These are phyloP conservation scores for Andrena camellia DNA, from an alignment of 2,888 invertebrate species.

Conservation along the genomic window DNA sequence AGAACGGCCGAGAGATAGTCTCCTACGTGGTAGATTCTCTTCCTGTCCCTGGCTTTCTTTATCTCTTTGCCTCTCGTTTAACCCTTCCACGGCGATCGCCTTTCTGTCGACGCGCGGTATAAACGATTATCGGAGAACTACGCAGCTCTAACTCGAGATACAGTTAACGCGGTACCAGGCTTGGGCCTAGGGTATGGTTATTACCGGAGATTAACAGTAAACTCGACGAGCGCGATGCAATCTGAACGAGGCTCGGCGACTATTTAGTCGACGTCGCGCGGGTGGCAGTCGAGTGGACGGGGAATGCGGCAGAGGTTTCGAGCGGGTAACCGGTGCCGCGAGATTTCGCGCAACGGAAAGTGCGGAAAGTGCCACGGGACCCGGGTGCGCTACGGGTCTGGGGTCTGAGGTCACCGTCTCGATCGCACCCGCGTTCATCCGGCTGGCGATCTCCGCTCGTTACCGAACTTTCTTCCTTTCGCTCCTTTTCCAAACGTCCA, in stretches of 20 bases:
- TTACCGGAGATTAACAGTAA: conserved; percentile 17
- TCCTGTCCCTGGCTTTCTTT: conserved; percentile 47
- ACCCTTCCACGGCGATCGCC: conserved; percentile 29
- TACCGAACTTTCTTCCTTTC: background rate
- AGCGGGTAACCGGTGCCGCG: conserved; percentile 47
- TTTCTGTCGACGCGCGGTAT: conserved; percentile 4
- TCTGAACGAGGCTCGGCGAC: conserved; percentile 14
- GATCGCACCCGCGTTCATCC: background rate
- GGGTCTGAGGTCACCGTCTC: too few relatives aligned
- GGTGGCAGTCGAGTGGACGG: conserved; percentile 23
- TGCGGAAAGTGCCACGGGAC: background rate
- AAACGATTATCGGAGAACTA: background rate
- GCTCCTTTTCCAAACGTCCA: conserved; percentile 17
- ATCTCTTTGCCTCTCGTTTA: conserved; percentile 24
- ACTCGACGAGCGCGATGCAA: conserved; percentile 12
- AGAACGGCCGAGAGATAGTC: conserved; percentile 36
- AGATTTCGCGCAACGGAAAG: conserved; percentile 31
- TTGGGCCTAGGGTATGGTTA: conserved; percentile 17
- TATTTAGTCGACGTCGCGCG: conserved; percentile 16
- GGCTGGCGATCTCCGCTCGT: background rate
- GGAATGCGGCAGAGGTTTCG: conserved; percentile 49
- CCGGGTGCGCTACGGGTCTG: conserved; percentile 2
- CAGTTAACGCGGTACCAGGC: conserved; percentile 7
- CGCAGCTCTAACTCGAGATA: conserved; percentile 2
- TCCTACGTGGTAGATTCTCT: conserved; percentile 66